A percentile compares a stretch with the other conserved stretches of the same genome.
phyloP scores from a whole-genome alignment of 2,888 invertebrate genomes.

The Hetaerina titia region DNA sequence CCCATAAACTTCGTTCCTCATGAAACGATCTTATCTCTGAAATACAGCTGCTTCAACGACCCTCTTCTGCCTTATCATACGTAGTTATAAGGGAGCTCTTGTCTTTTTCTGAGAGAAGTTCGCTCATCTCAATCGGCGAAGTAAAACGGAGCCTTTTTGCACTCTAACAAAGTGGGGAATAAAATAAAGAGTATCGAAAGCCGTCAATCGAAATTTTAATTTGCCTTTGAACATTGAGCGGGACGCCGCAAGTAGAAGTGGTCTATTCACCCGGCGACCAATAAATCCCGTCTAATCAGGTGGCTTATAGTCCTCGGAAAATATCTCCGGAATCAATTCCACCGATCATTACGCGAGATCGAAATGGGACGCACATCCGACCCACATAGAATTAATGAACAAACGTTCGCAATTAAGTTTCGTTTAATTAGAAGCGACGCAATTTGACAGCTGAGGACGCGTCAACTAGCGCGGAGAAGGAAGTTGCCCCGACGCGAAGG shows the following conservation, averaged over 20 bases:
- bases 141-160: not conserved
- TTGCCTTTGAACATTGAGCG: not conserved
- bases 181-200: not conserved
- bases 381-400: not conserved
- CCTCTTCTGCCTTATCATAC: not conserved
- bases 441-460: not conserved
- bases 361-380: not conserved
- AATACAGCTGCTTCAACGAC: not conserved
- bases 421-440: not conserved
- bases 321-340: not conserved
- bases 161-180: not conserved
- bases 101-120: not conserved
- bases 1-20: not conserved
- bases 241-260: too few species aligned
- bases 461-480: not conserved
- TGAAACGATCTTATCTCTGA: not conserved
- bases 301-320: too few species aligned
- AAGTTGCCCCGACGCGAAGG: not conserved
- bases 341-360: not conserved
- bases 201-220: not conserved
- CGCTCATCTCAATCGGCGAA: not conserved
- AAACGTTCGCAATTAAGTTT: conserved; percentile 1
- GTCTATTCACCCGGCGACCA: too few species aligned
- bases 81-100: not conserved
- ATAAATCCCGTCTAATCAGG: too few species aligned